Evolutionary conservation across 1,140 invertebrate species (phyloP).

Genomic region (Asobara japonica): DNA sequence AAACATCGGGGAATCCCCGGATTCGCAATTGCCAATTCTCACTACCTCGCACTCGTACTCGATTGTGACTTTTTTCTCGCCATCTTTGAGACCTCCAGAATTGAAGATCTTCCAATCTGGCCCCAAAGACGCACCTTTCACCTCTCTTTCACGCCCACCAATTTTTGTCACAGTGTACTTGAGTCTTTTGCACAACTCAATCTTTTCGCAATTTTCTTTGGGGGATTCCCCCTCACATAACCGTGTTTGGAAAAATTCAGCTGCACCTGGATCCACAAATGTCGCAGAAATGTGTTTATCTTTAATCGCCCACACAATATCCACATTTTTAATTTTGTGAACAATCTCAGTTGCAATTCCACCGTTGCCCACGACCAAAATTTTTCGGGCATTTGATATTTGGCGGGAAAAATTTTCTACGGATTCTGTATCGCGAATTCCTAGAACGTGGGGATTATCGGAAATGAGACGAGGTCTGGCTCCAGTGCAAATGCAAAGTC

Average conservation of each 20-base stretch:
- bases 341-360: slow-evolving; percentile 97
- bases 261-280: slow-evolving; percentile 95
- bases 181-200: slow-evolving; percentile 70
- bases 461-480: slow-evolving; percentile 83
- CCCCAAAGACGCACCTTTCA: slow-evolving; percentile 86
- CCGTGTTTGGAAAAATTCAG: slow-evolving; percentile 85
- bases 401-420: slow-evolving; percentile 81
- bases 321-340: slow-evolving; percentile 84
- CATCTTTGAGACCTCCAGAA: slow-evolving; percentile 68
- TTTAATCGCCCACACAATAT: slow-evolving; percentile 94
- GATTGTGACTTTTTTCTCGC: slow-evolving; percentile 63
- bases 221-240: slow-evolving; percentile 47
- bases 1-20: slow-evolving; percentile 75
- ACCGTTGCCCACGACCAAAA: slow-evolving; percentile 94
- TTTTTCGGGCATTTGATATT: slow-evolving; percentile 73
- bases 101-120: slow-evolving; percentile 90
- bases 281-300: slow-evolving; percentile 91
- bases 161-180: slow-evolving; percentile 70
- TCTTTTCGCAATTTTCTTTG: slow-evolving; percentile 36
- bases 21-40: slow-evolving; percentile 55
- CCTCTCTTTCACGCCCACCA: slow-evolving; percentile 53
- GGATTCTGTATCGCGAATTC: slow-evolving; percentile 96
- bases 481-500: slow-evolving; percentile 91
- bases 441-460: slow-evolving; percentile 77
- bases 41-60: slow-evolving; percentile 81